Conservation (phyloP, 2,113 vertebrate species). For the Poeciliopsis prolifica region DNA sequence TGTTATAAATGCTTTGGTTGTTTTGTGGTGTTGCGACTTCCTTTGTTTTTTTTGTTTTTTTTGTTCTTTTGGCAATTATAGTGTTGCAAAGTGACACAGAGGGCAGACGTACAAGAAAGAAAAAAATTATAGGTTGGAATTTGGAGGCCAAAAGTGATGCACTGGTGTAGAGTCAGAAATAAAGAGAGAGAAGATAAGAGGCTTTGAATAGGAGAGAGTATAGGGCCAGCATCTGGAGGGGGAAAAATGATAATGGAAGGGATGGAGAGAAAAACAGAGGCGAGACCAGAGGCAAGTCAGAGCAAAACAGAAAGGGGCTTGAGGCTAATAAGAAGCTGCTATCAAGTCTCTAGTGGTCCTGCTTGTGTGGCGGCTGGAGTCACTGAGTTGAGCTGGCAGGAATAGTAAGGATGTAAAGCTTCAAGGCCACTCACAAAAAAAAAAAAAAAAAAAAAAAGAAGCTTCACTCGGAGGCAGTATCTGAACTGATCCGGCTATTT, state of each 20-base stretch:
- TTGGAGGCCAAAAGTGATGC: conserved; percentile 49
- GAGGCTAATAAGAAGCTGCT: conserved; percentile 52
- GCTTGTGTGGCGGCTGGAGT: conserved; percentile 36
- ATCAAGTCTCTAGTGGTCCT: conserved; percentile 28
- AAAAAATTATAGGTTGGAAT: conserved; percentile 67
- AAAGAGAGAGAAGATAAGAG: conserved; percentile 48
- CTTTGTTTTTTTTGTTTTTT: conserved; percentile 8
- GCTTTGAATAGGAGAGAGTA: conserved; percentile 27
- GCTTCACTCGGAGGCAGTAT: conserved; percentile 8
- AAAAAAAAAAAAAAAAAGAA: background rate
- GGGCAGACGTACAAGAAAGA: conserved; percentile 14
- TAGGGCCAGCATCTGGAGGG: conserved; percentile 30
- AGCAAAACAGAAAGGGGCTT: conserved; percentile 48
- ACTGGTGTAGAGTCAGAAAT: conserved; percentile 23
- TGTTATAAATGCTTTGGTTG: background rate
- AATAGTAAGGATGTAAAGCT: conserved; percentile 46
- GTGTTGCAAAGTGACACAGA: conserved; percentile 8
- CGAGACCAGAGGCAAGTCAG: conserved; percentile 38
- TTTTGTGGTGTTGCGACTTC: conserved; percentile 15
- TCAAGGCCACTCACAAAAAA: conserved; percentile 27
- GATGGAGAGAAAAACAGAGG: conserved; percentile 46
- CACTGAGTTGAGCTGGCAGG: conserved; percentile 50
- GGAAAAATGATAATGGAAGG: conserved; percentile 39
- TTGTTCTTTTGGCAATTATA: conserved; percentile 37
- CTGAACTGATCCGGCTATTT: background rate